These are phyloP conservation scores for Nothura maculosa DNA, from an alignment of 2,797 vertebrate species.

Conservation along the genomic window DNA sequence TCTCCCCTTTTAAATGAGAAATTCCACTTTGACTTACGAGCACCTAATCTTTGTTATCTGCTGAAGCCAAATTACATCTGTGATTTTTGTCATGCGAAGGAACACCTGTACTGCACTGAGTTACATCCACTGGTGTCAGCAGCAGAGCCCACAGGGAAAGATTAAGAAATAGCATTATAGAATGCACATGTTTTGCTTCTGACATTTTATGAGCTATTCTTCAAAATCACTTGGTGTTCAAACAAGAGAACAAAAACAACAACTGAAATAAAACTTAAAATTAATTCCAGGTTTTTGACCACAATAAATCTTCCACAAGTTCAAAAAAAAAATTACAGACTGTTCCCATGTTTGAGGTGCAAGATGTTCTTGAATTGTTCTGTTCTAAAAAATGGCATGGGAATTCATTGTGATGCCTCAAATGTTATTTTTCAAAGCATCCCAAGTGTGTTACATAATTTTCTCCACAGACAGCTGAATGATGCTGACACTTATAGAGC, in stretches of 20 bases:
- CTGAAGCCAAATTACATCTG: constrained; percentile 25
- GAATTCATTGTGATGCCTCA: constrained; percentile 69
- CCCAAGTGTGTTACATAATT: constrained; percentile 60
- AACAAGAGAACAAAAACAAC: constrained; percentile 46
- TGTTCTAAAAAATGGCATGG: constrained; percentile 59
- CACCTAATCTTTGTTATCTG: neutral
- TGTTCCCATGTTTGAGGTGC: constrained; percentile 64
- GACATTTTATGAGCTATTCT: constrained; percentile 16
- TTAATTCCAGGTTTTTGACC: constrained; percentile 20
- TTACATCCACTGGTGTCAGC: neutral
- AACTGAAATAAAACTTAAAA: constrained; percentile 3
- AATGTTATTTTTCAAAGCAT: constrained; percentile 61
- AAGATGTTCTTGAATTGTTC: constrained; percentile 70
- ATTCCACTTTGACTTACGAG: neutral
- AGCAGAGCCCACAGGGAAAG: constrained; percentile 18
- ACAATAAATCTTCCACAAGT: constrained; percentile 15
- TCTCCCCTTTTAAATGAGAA: neutral
- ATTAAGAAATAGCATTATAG: neutral
- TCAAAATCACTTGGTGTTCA: neutral
- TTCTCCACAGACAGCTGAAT: constrained; percentile 37
- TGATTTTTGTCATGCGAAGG: neutral
- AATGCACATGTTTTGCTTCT: neutral
- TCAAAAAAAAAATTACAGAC: constrained; percentile 52
- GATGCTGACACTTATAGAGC: constrained; percentile 15
- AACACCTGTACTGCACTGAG: neutral